Evolutionary conservation across 2,888 invertebrate genomes (phyloP), one percentile per base, ranked within the genome.

Genomic region (Caenorhabditis virilis): DNA sequence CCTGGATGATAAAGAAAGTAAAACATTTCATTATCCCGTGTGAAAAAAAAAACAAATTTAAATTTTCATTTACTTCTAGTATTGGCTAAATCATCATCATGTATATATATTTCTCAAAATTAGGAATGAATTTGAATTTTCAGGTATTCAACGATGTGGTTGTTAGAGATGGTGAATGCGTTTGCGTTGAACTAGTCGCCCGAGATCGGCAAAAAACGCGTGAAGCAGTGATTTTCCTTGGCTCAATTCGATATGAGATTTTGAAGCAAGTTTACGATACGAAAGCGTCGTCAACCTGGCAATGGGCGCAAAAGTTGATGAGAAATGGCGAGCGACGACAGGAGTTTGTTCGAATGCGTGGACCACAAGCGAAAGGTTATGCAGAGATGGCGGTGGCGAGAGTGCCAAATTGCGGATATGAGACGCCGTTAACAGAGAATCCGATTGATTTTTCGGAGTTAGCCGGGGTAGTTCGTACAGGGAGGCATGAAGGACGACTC

Each of bases 321-420:
- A 66, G 74, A 50, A 91, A 92, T 9, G 69, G 69, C n/a, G 71
- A 72, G 9, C 51, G 74, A 35, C 43, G 95, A 56, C 92, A 95
- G 83, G 97, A 98, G 86, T 98, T 95, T 87, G 95, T 98, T 47
- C 89, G 94, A 63, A 94, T 98, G 94, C 91, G 95, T 85, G 97
- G 97, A 15, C 97, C 97, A 15, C 90, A 91, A 83, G 93, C 93
- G 16, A 82, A 77, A 47, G 93, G 92, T 0, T 92, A 93, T 86
- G 95, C 95, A 0, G 95, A 98, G 87, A 94, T 97, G 91, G 95
- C 95, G 1, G 86, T 87, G 30, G 84, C 68, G 78, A 82, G 78
- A 80, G 86, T 84, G 46, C 77, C 78, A 52, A 91, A 88, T 22
- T 91, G 91, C 16, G 95, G 95, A 0, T 91, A 91, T 1, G 95